These are phyloP conservation scores for Crepidodera aurea DNA, from an alignment of 2,888 invertebrate species.

Conservation along the genomic window DNA sequence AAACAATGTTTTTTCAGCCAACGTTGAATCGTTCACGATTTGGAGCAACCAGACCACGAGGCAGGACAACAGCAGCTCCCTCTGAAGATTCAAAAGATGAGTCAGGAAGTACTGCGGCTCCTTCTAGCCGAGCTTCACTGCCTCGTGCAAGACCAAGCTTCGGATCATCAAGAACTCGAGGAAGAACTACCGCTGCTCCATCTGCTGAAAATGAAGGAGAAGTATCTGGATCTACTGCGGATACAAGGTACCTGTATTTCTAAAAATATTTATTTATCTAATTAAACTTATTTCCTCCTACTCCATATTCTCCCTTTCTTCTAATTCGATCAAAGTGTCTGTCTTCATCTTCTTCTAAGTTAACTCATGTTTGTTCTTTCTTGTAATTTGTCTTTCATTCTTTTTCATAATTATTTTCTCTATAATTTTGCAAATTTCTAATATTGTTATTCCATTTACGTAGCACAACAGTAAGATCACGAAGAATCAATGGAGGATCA, in stretches of 20 bases:
- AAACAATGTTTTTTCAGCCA: slow-evolving; percentile 46
- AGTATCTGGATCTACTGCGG: slow-evolving; percentile 31
- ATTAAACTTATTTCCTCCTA: no score
- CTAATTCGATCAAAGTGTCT: no score
- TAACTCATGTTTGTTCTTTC: no score
- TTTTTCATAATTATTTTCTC: no score
- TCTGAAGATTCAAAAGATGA: slow-evolving; percentile 61
- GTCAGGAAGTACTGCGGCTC: slow-evolving; percentile 54
- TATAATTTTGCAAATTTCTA: no score
- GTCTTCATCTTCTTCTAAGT: no score
- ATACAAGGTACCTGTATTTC: slow-evolving; percentile 26
- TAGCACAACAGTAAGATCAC: slow-evolving; percentile 55
- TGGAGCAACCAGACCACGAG: slow-evolving; percentile 52
- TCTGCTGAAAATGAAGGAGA: slow-evolving; percentile 48
- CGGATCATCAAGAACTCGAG: slow-evolving; percentile 53
- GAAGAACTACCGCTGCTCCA: slow-evolving; percentile 53
- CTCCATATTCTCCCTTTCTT: no score
- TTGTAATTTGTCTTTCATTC: no score
- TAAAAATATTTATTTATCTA: neutral
- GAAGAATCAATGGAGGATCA: slow-evolving; percentile 56
- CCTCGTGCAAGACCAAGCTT: slow-evolving; percentile 64
- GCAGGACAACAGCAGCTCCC: slow-evolving; percentile 57
- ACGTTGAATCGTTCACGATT: slow-evolving; percentile 53
- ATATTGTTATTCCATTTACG: no score
- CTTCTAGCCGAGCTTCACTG: slow-evolving; percentile 53